phyloP scores from a whole-genome alignment of 2,113 vertebrate species.

The Toxostoma redivivum region DNA sequence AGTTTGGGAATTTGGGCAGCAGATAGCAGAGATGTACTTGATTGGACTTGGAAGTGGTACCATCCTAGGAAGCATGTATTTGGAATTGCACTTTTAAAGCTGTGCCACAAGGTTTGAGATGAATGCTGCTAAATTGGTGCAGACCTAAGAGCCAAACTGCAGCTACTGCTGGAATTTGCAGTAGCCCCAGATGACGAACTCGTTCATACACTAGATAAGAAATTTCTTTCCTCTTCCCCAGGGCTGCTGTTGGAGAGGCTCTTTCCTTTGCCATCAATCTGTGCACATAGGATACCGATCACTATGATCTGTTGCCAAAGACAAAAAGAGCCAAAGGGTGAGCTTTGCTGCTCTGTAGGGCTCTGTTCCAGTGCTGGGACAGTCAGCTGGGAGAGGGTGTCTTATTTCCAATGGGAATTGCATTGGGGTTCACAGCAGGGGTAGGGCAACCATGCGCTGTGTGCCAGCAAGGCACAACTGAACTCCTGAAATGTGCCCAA shows the following conservation, averaged over 20 bases:
- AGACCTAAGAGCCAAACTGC: neutral
- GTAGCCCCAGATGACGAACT: neutral
- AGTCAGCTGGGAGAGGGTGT: neutral
- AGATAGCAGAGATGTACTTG: neutral
- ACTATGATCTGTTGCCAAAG: neutral
- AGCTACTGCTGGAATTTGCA: neutral
- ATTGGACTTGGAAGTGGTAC: neutral
- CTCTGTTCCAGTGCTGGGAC: neutral
- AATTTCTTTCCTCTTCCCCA: neutral
- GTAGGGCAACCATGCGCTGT: rapidly evolving
- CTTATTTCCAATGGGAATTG: neutral
- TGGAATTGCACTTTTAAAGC: neutral
- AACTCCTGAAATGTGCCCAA: neutral
- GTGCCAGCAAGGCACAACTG: neutral
- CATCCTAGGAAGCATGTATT: neutral
- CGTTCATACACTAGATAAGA: neutral
- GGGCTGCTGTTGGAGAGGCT: neutral
- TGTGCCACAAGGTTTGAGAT: neutral
- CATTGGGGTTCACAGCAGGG: neutral
- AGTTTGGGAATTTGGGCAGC: neutral
- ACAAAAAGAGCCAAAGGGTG: neutral
- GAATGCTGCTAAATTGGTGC: neutral
- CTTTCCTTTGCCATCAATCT: neutral
- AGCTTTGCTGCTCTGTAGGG: neutral
- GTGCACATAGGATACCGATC: neutral